phyloP scores from a whole-genome alignment of 2,888 invertebrate species.

The Pandemis heparana region DNA sequence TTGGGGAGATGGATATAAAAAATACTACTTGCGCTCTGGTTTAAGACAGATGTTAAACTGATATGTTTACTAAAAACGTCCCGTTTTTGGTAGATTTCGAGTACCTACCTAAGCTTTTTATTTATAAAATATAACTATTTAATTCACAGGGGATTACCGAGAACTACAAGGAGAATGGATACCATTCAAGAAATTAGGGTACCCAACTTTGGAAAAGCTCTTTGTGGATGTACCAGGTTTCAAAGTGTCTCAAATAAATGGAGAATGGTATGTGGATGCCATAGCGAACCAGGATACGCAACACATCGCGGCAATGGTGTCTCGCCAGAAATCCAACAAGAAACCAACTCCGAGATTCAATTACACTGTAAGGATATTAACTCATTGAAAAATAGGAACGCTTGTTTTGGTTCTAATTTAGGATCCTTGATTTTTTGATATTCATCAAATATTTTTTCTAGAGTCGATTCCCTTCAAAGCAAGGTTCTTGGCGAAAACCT shows the following conservation, averaged over 20 bases:
- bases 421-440: too few species aligned
- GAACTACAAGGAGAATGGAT: slow-evolving; percentile 87
- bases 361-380: slow-evolving; percentile 59
- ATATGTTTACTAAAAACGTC: too few species aligned
- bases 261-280: slow-evolving; percentile 85
- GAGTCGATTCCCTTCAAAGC: slow-evolving; percentile 78
- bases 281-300: slow-evolving; percentile 85
- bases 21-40: too few species aligned
- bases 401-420: too few species aligned
- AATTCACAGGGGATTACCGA: slow-evolving; percentile 84
- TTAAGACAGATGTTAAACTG: too few species aligned
- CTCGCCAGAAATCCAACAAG: slow-evolving; percentile 77
- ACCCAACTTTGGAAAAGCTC: slow-evolving; percentile 84
- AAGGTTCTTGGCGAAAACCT: slow-evolving; percentile 79
- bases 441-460: slow-evolving; percentile 54
- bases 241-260: slow-evolving; percentile 79
- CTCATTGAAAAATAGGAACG: not conserved
- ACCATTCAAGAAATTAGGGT: slow-evolving; percentile 87
- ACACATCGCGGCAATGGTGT: slow-evolving; percentile 85
- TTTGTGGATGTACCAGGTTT: slow-evolving; percentile 85
- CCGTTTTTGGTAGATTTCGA: too few species aligned
- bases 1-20: too few species aligned
- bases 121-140: not conserved
- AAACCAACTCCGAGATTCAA: slow-evolving; percentile 67
- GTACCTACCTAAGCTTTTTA: too few species aligned